phyloP scores from a whole-genome alignment of 2,888 invertebrate species.

The Stenotaenia linearis region DNA sequence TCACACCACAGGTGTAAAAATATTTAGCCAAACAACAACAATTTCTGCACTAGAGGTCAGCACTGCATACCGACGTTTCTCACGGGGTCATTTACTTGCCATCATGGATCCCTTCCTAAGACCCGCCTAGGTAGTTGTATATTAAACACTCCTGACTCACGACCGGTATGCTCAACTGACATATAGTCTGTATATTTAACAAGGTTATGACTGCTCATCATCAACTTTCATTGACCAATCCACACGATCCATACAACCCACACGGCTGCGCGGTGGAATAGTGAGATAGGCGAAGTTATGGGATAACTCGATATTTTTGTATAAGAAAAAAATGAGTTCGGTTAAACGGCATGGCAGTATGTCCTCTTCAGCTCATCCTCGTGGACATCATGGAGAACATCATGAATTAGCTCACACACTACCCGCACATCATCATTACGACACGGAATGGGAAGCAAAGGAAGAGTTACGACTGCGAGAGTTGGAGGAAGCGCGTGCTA shows the following conservation, averaged over 20 bases:
- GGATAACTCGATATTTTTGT: too few species aligned
- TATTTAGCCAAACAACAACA: background rate
- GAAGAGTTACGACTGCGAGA: conserved; percentile 70
- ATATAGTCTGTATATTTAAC: background rate
- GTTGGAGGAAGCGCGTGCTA: conserved; percentile 84
- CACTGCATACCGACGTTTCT: background rate
- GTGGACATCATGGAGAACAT: conserved; percentile 30
- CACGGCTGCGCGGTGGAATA: too few species aligned
- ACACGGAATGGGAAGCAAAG: conserved; percentile 72
- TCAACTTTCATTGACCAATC: background rate
- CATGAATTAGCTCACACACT: conserved; percentile 24
- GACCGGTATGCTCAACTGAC: background rate
- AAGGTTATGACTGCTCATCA: background rate
- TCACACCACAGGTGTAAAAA: background rate
- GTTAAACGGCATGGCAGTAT: conserved; percentile 29
- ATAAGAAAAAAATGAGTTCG: background rate
- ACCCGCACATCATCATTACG: conserved; percentile 48
- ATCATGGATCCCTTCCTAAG: background rate
- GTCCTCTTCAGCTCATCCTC: conserved; percentile 7
- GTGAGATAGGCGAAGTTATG: too few species aligned
- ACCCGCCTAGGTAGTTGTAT: background rate
- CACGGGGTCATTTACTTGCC: background rate
- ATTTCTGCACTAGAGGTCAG: background rate
- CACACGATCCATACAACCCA: too few species aligned
- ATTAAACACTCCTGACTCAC: background rate